Conservation (phyloP, 2,113 vertebrate genomes). For the Phylloscopus trochiloides region DNA sequence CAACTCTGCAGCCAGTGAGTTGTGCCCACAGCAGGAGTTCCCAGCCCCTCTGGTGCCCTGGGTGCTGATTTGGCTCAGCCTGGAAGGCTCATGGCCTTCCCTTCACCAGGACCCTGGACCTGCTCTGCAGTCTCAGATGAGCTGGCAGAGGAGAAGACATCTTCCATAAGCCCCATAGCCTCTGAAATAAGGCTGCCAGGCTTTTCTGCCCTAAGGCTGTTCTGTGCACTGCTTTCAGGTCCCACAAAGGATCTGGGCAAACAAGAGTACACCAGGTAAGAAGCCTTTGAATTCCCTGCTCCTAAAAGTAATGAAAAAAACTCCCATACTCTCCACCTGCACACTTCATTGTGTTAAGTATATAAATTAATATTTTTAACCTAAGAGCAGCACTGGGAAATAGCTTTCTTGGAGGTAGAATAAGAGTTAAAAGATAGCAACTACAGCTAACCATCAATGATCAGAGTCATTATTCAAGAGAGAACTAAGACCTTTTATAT, state of each 20-base stretch:
- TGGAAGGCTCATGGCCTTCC: not conserved
- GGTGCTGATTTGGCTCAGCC: not conserved
- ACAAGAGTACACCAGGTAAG: not conserved
- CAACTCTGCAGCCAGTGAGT: fast-evolving
- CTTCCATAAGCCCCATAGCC: fast-evolving
- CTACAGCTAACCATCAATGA: not conserved
- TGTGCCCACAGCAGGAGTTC: not conserved
- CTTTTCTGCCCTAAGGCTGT: not conserved
- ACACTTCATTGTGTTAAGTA: not conserved
- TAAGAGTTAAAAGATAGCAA: not conserved
- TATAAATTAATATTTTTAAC: not conserved
- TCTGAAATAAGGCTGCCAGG: not conserved
- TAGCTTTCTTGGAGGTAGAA: not conserved
- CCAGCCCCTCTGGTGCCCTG: not conserved
- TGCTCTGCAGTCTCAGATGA: fast-evolving
- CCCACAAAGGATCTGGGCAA: not conserved
- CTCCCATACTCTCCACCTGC: not conserved
- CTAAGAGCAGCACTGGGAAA: not conserved
- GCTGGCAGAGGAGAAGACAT: not conserved
- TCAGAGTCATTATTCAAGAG: not conserved
- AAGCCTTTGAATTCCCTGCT: not conserved
- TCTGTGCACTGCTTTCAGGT: not conserved
- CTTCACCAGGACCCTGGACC: not conserved
- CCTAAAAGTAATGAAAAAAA: not conserved
- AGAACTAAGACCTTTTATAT: not conserved